phyloP scores from a whole-genome alignment of 2,113 vertebrate species.

The Tenebrosternarchus preto region DNA sequence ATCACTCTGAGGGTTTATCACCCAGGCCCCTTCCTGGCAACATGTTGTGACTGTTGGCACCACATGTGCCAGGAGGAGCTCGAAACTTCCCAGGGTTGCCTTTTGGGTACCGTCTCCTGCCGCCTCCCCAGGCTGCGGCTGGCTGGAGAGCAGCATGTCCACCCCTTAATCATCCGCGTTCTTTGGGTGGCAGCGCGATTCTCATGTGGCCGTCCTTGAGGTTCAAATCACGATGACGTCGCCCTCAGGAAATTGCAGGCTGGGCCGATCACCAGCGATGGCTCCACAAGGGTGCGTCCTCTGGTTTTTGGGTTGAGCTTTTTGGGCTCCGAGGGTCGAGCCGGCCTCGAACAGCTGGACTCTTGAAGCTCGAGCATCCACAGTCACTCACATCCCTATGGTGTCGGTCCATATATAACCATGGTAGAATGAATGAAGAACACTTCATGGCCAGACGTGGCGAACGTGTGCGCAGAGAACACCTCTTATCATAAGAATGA shows the following conservation, averaged over 20 bases:
- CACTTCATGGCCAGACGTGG: background rate
- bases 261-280: background rate
- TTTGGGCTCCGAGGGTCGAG: background rate
- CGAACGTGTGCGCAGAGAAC: background rate
- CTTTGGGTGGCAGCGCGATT: background rate
- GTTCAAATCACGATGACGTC: constrained; percentile 1
- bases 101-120: constrained; percentile 4
- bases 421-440: background rate
- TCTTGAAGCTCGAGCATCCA: background rate
- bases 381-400: background rate
- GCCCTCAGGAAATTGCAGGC: background rate
- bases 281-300: background rate
- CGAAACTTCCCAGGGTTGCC: constrained; percentile 19
- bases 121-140: background rate
- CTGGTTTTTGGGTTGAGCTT: background rate
- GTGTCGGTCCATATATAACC: background rate
- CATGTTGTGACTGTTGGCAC: constrained; percentile 46
- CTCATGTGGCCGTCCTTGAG: background rate
- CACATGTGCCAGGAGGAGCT: constrained; percentile 42
- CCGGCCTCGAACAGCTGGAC: background rate
- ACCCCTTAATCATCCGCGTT: background rate
- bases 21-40: constrained; percentile 46
- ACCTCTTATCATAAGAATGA: constrained; percentile 42
- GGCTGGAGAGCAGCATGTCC: background rate
- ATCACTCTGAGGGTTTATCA: constrained; percentile 46